Evolutionary conservation across 2,113 vertebrate species (phyloP).

Genomic region (Coryphaenoides rupestris): DNA sequence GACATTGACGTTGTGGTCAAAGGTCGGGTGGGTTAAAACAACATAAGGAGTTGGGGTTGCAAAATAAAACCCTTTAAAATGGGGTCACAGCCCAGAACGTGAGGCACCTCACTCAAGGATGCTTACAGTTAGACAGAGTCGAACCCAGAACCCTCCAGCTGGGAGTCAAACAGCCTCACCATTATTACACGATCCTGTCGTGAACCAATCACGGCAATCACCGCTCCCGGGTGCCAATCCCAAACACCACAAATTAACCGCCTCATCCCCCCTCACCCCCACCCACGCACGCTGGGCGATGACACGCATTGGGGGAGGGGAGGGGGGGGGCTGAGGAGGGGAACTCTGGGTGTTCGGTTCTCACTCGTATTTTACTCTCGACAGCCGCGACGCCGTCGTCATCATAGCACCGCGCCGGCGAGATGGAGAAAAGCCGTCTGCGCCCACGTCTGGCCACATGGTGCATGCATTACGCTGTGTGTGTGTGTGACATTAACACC

Average conservation of each 20-base stretch:
- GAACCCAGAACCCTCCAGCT: too few relatives aligned
- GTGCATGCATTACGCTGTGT: slow-evolving; percentile 47
- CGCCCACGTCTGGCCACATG: slow-evolving; percentile 56
- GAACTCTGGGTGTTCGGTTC: slow-evolving; percentile 41
- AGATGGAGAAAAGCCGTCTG: slow-evolving; percentile 62
- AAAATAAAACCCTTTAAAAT: too few relatives aligned
- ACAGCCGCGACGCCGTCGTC: slow-evolving; percentile 27
- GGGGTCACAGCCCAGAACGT: too few relatives aligned
- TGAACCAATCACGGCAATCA: too few relatives aligned
- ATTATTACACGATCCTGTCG: too few relatives aligned
- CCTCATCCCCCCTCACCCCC: background rate
- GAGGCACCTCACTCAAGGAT: background rate
- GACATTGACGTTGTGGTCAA: too few relatives aligned
- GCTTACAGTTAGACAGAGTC: too few relatives aligned
- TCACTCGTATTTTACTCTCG: slow-evolving; percentile 42
- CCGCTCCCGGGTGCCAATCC: too few relatives aligned
- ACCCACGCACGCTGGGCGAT: slow-evolving; percentile 11
- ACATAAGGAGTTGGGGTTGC: too few relatives aligned
- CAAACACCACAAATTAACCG: too few relatives aligned
- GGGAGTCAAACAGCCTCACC: background rate
- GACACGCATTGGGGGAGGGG: slow-evolving; percentile 30
- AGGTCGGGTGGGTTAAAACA: too few relatives aligned
- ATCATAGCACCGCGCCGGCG: slow-evolving; percentile 22
- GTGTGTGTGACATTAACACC: slow-evolving; percentile 52
- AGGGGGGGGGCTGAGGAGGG: too few relatives aligned